These are phyloP conservation scores for Chouioia cunea DNA, from an alignment of 2,888 invertebrate species.

Conservation along the genomic window DNA sequence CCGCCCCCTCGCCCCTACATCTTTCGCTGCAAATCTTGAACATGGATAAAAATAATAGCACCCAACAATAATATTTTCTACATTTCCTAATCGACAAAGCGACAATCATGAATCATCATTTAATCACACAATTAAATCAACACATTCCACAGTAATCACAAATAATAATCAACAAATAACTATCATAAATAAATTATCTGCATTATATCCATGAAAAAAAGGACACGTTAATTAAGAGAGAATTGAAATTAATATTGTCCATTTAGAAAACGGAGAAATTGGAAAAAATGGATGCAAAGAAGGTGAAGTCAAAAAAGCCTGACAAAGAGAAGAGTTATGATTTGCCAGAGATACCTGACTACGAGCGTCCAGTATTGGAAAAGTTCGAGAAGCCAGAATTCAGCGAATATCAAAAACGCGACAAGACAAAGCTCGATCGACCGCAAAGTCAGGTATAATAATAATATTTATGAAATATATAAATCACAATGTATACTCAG, in stretches of 20 bases:
- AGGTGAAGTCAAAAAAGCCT: constrained; percentile 58
- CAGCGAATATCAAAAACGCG: constrained; percentile 59
- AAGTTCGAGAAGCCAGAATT: constrained; percentile 66
- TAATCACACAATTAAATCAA: neutral
- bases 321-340: constrained; percentile 63
- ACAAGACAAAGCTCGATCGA: constrained; percentile 65
- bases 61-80: too few species aligned
- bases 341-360: constrained; percentile 72
- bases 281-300: constrained; percentile 62
- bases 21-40: too few species aligned
- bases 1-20: too few species aligned
- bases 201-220: neutral
- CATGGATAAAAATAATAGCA: too few species aligned
- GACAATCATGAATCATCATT: too few species aligned
- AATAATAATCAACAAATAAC: neutral
- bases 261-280: constrained; percentile 63
- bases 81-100: too few species aligned
- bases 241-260: neutral
- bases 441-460: constrained; percentile 59
- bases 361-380: constrained; percentile 81
- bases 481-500: too few species aligned
- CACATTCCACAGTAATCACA: too few species aligned
- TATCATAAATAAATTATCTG: constrained; percentile 1
- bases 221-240: too few species aligned
- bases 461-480: constrained; percentile 12